These are phyloP conservation scores for Brachypteracias leptosomus DNA, from an alignment of 2,113 vertebrate species.

Conservation along the genomic window DNA sequence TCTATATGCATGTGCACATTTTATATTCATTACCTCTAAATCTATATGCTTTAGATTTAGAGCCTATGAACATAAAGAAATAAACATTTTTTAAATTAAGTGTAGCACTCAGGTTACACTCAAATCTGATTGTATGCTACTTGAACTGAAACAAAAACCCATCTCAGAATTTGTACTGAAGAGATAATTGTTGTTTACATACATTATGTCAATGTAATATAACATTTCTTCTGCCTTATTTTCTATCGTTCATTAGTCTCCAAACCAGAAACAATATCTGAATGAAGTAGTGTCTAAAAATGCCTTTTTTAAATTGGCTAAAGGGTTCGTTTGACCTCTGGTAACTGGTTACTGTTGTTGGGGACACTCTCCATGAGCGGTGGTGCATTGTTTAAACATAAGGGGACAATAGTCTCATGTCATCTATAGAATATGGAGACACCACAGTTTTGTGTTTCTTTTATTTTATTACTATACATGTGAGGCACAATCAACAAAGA, in stretches of 20 bases:
- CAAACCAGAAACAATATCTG: neutral
- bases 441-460: constrained; percentile 63
- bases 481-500: constrained; percentile 75
- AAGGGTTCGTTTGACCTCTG: constrained; percentile 53
- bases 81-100: neutral
- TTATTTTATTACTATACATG: constrained; percentile 76
- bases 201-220: neutral
- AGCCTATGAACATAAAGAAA: no score
- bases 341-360: constrained; percentile 60
- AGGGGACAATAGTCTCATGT: constrained; percentile 55
- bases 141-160: neutral
- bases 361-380: constrained; percentile 38
- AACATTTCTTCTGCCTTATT: neutral
- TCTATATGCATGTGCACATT: neutral
- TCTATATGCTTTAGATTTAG: no score
- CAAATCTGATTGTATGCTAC: neutral
- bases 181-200: constrained; percentile 2
- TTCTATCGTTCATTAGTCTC: neutral
- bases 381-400: constrained; percentile 60
- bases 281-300: constrained; percentile 45
- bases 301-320: constrained; percentile 36
- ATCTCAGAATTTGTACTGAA: neutral
- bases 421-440: constrained; percentile 60
- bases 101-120: neutral
- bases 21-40: neutral